A percentile compares a stretch with the other conserved stretches of the same genome.
phyloP scores from a whole-genome alignment of 1,140 invertebrate genomes.

The Euura saliciscinereae region DNA sequence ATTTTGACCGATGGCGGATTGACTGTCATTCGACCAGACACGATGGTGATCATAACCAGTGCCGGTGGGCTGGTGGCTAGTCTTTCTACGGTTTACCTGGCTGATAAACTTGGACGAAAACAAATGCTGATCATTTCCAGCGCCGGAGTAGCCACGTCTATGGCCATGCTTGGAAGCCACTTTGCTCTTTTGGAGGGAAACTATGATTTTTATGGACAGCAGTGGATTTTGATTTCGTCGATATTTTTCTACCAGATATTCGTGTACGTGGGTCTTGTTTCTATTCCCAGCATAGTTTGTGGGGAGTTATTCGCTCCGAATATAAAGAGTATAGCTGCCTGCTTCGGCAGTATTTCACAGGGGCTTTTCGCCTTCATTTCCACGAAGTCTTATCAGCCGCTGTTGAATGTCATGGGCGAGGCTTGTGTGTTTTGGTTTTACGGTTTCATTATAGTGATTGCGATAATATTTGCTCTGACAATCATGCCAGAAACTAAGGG shows the following conservation, averaged over 20 bases:
- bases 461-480: background rate
- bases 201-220: slow-evolving; percentile 42
- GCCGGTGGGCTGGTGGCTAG: slow-evolving; percentile 62
- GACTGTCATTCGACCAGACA: slow-evolving; percentile 46
- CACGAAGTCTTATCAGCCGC: slow-evolving; percentile 71
- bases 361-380: slow-evolving; percentile 73
- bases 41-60: slow-evolving; percentile 19
- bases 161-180: slow-evolving; percentile 64
- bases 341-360: slow-evolving; percentile 71
- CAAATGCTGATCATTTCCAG: slow-evolving; percentile 68
- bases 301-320: slow-evolving; percentile 74
- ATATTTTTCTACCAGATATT: slow-evolving; percentile 68
- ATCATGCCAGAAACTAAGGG: slow-evolving; percentile 5
- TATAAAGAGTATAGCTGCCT: slow-evolving; percentile 69
- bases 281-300: slow-evolving; percentile 71
- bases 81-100: slow-evolving; percentile 63
- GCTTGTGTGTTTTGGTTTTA: background rate
- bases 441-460: background rate
- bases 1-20: slow-evolving; percentile 69
- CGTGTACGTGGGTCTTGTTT: slow-evolving; percentile 71
- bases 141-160: slow-evolving; percentile 58
- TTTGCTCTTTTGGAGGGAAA: slow-evolving; percentile 62
- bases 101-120: slow-evolving; percentile 71
- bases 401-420: slow-evolving; percentile 61
- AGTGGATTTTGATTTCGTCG: slow-evolving; percentile 64